Percentiles rank a stretch among this genome's conserved stretches.
These are phyloP conservation scores for Strix occidentalis DNA, from an alignment of 2,797 vertebrate species.

Conservation along the genomic window DNA sequence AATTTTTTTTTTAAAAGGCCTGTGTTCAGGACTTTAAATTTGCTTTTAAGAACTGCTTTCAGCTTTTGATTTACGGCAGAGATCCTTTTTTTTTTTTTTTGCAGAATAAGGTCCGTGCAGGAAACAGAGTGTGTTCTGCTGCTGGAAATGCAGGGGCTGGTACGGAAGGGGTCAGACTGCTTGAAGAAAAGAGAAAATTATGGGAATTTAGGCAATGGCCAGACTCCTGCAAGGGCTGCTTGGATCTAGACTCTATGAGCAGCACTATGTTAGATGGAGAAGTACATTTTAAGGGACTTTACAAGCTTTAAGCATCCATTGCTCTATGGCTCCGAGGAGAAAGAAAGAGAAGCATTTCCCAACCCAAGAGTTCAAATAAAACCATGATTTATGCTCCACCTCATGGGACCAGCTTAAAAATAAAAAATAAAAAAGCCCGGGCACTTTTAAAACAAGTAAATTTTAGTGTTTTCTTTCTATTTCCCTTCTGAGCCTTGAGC, in stretches of 20 bases:
- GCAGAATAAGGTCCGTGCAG: neutral
- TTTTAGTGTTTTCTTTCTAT: slow-evolving; percentile 15
- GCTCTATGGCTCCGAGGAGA: neutral
- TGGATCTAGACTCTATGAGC: neutral
- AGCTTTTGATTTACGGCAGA: slow-evolving; percentile 41
- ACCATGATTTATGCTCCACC: neutral
- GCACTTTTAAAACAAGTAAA: slow-evolving; percentile 5
- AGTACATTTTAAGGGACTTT: neutral
- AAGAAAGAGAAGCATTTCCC: neutral
- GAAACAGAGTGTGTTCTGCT: slow-evolving; percentile 10
- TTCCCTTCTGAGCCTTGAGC: neutral
- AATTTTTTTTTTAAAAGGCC: neutral
- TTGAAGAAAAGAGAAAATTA: neutral
- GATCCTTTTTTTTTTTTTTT: neutral
- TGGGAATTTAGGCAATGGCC: neutral
- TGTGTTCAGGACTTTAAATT: slow-evolving; percentile 38
- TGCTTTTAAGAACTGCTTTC: slow-evolving; percentile 56
- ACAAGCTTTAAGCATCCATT: neutral
- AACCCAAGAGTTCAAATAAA: neutral
- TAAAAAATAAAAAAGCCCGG: neutral
- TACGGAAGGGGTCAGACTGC: neutral
- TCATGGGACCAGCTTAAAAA: neutral
- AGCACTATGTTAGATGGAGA: neutral
- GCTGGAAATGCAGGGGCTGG: neutral
- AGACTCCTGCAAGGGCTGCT: neutral